Evolutionary conservation across 2,888 invertebrate genomes (phyloP).

Genomic region (Drosophila multiciliata): DNA sequence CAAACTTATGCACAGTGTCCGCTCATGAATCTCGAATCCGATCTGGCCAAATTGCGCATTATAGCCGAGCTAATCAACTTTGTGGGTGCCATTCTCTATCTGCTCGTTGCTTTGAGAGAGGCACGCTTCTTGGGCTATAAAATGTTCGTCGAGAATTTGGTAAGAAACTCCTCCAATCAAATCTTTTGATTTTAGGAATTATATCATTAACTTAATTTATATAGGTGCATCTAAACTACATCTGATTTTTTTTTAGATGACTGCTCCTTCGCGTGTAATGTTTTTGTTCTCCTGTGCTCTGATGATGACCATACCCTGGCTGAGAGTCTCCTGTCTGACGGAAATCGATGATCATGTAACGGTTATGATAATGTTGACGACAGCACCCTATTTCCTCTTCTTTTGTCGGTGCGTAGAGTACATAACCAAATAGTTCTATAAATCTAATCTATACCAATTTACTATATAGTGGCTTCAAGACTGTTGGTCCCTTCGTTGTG

Average conservation of each 20-base stretch:
- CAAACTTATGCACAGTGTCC: constrained; percentile 84
- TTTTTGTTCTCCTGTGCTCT: constrained; percentile 96
- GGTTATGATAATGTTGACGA: constrained; percentile 96
- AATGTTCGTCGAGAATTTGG: constrained; percentile 98
- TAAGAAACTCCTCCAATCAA: constrained; percentile 83
- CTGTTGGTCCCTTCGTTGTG: constrained; percentile 99
- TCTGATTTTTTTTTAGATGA: constrained; percentile 87
- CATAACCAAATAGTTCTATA: background rate
- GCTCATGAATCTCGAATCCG: constrained; percentile 83
- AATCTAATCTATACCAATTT: background rate
- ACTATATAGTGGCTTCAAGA: constrained; percentile 94
- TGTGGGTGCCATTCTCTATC: constrained; percentile 93
- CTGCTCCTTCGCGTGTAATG: constrained; percentile 95
- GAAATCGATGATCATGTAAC: constrained; percentile 96
- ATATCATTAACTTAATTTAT: background rate
- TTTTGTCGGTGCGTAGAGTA: constrained; percentile 91
- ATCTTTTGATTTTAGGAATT: background rate
- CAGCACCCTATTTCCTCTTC: constrained; percentile 98
- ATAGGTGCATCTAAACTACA: background rate
- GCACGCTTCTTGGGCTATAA: constrained; percentile 95
- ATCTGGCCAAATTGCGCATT: constrained; percentile 87
- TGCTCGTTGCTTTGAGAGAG: constrained; percentile 93
- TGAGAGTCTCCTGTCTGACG: constrained; percentile 93
- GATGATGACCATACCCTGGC: constrained; percentile 93
- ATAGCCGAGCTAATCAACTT: constrained; percentile 92